Percentiles rank a stretch among this genome's conserved stretches.
These are phyloP conservation scores for Venustaconcha ellipsiformis DNA, from an alignment of 1,140 invertebrate genomes.

Conservation along the genomic window DNA sequence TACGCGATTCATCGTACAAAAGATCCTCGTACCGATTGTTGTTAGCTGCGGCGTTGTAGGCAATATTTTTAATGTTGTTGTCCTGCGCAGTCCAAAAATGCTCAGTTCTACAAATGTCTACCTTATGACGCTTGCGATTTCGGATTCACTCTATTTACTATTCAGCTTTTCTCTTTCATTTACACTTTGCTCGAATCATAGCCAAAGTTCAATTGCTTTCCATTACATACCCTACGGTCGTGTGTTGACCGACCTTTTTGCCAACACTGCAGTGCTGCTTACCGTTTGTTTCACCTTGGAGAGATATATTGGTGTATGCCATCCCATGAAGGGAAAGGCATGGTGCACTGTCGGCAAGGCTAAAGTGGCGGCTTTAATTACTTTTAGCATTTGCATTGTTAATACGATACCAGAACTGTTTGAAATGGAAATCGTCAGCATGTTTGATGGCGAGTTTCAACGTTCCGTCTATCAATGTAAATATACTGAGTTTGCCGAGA, in stretches of 20 bases:
- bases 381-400: constrained; percentile 33
- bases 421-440: constrained; percentile 45
- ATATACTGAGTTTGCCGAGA: constrained; percentile 59
- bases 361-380: constrained; percentile 41
- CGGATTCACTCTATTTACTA: constrained; percentile 79
- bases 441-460: constrained; percentile 42
- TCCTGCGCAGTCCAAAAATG: constrained; percentile 79
- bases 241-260: constrained; percentile 76
- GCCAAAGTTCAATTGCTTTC: constrained; percentile 35
- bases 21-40: constrained; percentile 68
- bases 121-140: constrained; percentile 79
- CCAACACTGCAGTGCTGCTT: constrained; percentile 80
- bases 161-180: constrained; percentile 67
- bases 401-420: constrained; percentile 57
- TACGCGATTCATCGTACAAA: constrained; percentile 53
- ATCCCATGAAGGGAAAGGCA: constrained; percentile 81
- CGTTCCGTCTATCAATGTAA: constrained; percentile 18
- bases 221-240: constrained; percentile 72
- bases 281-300: constrained; percentile 84
- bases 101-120: constrained; percentile 81
- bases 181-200: constrained; percentile 41
- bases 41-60: constrained; percentile 51
- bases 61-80: constrained; percentile 56
- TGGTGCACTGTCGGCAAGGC: constrained; percentile 75
- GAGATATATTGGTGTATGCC: constrained; percentile 82